phyloP scores from a whole-genome alignment of 2,797 vertebrate genomes.

The Argya squamiceps region DNA sequence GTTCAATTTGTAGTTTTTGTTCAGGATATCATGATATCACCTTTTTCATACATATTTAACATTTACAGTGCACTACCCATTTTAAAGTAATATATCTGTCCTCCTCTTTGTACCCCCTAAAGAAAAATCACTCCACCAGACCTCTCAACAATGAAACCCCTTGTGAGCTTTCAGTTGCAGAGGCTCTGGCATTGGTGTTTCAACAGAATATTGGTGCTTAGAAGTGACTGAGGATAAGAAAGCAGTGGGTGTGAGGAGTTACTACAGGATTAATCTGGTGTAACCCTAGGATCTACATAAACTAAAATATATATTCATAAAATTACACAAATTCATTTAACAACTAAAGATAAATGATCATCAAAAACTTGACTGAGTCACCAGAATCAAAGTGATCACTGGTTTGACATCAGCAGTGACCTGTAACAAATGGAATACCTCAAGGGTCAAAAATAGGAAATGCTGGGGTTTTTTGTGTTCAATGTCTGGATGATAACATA shows the following conservation, averaged over 20 bases:
- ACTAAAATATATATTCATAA: not conserved
- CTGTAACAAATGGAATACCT: not conserved
- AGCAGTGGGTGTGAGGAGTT: not conserved
- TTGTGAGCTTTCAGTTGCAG: not conserved
- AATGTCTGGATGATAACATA: not conserved
- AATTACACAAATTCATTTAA: not conserved
- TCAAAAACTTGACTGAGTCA: not conserved
- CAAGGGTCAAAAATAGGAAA: not conserved
- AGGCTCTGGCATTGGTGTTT: not conserved
- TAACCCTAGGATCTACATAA: not conserved
- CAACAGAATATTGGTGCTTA: not conserved
- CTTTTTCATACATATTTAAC: not conserved
- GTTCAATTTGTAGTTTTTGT: not conserved
- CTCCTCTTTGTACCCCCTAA: not conserved
- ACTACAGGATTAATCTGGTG: not conserved
- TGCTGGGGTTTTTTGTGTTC: not conserved
- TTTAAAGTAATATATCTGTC: not conserved
- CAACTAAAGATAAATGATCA: not conserved
- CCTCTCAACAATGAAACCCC: not conserved
- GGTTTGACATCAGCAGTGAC: not conserved
- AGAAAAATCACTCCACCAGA: not conserved
- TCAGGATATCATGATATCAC: not conserved
- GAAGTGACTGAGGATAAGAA: not conserved
- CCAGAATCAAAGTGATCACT: not conserved
- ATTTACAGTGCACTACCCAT: not conserved